Evolutionary conservation across 1,140 invertebrate genomes (phyloP).

Genomic region (Homalodisca vitripennis): DNA sequence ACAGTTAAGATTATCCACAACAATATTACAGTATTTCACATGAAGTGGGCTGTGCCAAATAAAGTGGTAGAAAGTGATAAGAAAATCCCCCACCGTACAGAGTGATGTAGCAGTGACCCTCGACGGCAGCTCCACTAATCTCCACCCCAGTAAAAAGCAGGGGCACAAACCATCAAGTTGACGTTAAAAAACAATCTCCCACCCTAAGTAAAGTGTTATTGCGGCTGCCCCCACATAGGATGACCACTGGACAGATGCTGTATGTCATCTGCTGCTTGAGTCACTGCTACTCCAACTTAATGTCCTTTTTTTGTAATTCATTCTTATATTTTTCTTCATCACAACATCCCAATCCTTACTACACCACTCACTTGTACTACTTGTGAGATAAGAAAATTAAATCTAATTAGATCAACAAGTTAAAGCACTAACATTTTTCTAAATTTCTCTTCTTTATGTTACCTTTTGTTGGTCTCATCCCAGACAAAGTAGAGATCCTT

Average conservation of each 20-base stretch:
- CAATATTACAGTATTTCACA: background rate
- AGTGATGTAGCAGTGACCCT: no score
- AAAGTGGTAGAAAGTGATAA: no score
- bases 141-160: background rate
- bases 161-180: constrained; percentile 24
- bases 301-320: no score
- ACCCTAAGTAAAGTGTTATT: constrained; percentile 30
- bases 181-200: constrained; percentile 33
- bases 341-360: no score
- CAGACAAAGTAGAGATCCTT: constrained; percentile 72
- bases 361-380: no score
- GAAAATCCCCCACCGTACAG: no score
- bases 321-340: no score
- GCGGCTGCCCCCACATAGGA: constrained; percentile 1
- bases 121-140: background rate
- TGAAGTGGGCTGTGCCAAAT: background rate
- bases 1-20: no score
- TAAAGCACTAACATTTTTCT: background rate
- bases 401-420: background rate
- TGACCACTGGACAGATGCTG: background rate
- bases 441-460: constrained; percentile 43
- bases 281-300: no score
- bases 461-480: constrained; percentile 76
- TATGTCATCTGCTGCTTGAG: background rate
- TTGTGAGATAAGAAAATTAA: background rate